A percentile compares a stretch with the other conserved stretches of the same genome.
These are phyloP conservation scores for Thalassoma bifasciatum DNA, from an alignment of 2,113 vertebrate genomes.

Conservation along the genomic window DNA sequence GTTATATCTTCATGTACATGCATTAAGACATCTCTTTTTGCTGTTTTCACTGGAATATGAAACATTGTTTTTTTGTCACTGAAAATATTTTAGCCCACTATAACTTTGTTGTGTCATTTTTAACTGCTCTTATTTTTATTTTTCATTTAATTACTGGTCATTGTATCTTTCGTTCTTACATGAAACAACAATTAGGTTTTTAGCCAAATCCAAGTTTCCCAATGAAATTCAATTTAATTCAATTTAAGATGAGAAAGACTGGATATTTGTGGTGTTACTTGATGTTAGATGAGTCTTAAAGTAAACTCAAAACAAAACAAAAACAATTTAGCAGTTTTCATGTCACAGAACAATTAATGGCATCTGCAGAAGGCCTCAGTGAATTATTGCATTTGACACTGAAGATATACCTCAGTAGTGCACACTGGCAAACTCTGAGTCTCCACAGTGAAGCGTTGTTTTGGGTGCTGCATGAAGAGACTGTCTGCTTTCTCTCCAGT, in stretches of 20 bases:
- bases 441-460: conserved; percentile 52
- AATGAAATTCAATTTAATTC: conserved; percentile 29
- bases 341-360: conserved; percentile 44
- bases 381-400: conserved; percentile 46
- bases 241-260: conserved; percentile 22
- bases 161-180: conserved; percentile 36
- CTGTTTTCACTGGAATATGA: conserved; percentile 63
- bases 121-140: conserved; percentile 41
- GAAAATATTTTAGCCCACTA: conserved; percentile 54
- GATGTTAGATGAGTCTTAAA: conserved; percentile 42
- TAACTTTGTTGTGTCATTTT: conserved; percentile 41
- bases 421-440: conserved; percentile 62
- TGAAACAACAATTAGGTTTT: conserved; percentile 33
- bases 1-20: conserved; percentile 45
- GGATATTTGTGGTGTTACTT: conserved; percentile 17
- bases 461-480: conserved; percentile 11
- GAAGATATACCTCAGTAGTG: conserved; percentile 74
- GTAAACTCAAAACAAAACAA: conserved; percentile 49
- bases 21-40: conserved; percentile 63
- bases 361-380: conserved; percentile 38
- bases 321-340: conserved; percentile 50
- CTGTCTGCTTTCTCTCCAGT: conserved; percentile 28
- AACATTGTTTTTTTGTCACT: conserved; percentile 49
- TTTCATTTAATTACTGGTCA: conserved; percentile 43
- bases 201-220: conserved; percentile 16